phyloP scores from a whole-genome alignment of 2,113 vertebrate species.

The Jaculus jaculus region DNA sequence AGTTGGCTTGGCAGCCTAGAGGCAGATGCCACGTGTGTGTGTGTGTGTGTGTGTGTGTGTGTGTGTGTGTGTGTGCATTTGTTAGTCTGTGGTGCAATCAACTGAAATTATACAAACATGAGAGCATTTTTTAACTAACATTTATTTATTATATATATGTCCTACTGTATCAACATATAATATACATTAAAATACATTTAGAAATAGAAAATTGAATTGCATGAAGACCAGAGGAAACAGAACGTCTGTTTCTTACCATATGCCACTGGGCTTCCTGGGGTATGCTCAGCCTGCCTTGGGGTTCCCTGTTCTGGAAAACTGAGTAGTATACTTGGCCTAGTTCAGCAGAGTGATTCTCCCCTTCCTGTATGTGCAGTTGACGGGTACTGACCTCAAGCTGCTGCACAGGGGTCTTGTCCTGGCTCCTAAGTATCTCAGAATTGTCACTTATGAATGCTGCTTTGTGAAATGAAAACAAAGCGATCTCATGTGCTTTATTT shows the following conservation, averaged over 20 bases:
- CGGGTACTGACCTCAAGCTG: neutral
- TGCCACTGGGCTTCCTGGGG: no score
- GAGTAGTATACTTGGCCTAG: neutral
- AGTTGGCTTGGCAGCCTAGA: neutral
- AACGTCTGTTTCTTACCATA: neutral
- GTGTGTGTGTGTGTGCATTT: neutral
- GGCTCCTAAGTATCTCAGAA: neutral
- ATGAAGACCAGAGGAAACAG: neutral
- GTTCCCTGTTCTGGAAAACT: neutral
- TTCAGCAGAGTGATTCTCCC: neutral
- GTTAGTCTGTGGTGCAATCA: neutral
- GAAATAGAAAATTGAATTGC: neutral
- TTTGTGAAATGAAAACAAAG: slow-evolving; percentile 16
- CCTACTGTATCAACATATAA: neutral
- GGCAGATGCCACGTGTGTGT: neutral
- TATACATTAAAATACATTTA: neutral
- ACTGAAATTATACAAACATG: neutral
- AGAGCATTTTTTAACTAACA: no score
- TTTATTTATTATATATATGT: neutral
- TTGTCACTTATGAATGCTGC: neutral
- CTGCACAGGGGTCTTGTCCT: neutral
- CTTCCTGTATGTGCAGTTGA: neutral
- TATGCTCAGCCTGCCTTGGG: neutral
- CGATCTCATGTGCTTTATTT: neutral
- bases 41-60: neutral